Evolutionary conservation across 2,113 vertebrate species (phyloP).

Genomic region (Tachuris rubrigastra): DNA sequence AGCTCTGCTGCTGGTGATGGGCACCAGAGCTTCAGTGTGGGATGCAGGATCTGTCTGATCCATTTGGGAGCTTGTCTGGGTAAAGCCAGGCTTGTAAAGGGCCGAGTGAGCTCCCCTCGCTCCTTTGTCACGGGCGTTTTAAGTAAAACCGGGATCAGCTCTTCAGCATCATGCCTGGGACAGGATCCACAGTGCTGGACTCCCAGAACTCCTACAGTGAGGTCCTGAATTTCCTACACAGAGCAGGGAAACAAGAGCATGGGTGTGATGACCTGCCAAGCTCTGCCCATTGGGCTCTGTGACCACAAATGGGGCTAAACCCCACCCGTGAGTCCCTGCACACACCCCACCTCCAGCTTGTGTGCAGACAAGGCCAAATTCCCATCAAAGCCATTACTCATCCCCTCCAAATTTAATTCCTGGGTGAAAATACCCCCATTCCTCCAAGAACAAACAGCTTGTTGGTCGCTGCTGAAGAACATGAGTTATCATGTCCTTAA

Average conservation of each 20-base stretch:
- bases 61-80: not conserved
- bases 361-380: not conserved
- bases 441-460: not conserved
- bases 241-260: not conserved
- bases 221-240: not conserved
- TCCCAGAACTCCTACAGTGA: not conserved
- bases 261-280: rapidly evolving
- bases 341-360: rapidly evolving
- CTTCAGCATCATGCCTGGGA: rapidly evolving
- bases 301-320: not conserved
- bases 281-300: not conserved
- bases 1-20: not conserved
- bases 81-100: not conserved
- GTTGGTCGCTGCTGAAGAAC: not conserved
- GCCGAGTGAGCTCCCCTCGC: rapidly evolving
- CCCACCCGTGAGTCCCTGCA: not conserved
- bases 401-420: not conserved
- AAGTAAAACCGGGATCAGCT: not conserved
- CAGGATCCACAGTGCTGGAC: rapidly evolving
- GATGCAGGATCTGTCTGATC: rapidly evolving
- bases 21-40: rapidly evolving
- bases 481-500: not conserved
- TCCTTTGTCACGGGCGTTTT: not conserved
- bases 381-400: not conserved
- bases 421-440: not conserved